Evolutionary conservation across 2,113 vertebrate species (phyloP), one percentile per base, ranked within the genome.

Genomic region (Tachycineta bicolor): DNA sequence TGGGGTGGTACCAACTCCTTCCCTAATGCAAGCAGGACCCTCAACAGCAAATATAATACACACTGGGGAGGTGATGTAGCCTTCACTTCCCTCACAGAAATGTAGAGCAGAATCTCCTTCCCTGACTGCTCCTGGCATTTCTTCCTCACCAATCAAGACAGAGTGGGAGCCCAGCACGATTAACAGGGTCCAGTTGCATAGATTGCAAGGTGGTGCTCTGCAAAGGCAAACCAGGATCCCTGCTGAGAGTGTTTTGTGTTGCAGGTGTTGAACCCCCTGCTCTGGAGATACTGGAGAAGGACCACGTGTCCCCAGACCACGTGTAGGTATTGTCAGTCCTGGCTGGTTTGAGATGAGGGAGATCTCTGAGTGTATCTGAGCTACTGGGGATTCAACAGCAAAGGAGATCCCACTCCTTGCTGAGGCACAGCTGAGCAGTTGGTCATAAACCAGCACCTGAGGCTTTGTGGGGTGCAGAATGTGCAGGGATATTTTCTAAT

Each of bases 281-380:
- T 49, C 79, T 98, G 96, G 97, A 98, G 73, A 73, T 89, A 50
- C 73, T 98, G 88, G 98, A 97, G 98, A 99, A 98, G 96, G 99
- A 98, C 94, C 98, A 92, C 4, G 98, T 98, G 97, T 98, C 93
- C 97, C 97, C 98, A 5, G 96, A 98, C 41, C 97, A 98, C 0
- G 97, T 98, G 98, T 98, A 97, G 80, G 98, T 98, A 68, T 87
- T 83, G 43, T 76, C 75, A 86, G 59, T 68, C 78, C 93, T 73
- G 77, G 39, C 65, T 58, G 19, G 12, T 62, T 50, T 52, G 63
- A 79, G 53, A 19, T 22, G 28, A 14, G 9, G 13, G 63, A 43
- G 34, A 26, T 59, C 77, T 50, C 23, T 23, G 29, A 44, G n/a
- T 68, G 1, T 28, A 23, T 46, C 65, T 87, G 81, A 85, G 63